Evolutionary conservation across 1,140 invertebrate species (phyloP), one percentile per base, ranked within the genome.

Genomic region (Physella acuta): DNA sequence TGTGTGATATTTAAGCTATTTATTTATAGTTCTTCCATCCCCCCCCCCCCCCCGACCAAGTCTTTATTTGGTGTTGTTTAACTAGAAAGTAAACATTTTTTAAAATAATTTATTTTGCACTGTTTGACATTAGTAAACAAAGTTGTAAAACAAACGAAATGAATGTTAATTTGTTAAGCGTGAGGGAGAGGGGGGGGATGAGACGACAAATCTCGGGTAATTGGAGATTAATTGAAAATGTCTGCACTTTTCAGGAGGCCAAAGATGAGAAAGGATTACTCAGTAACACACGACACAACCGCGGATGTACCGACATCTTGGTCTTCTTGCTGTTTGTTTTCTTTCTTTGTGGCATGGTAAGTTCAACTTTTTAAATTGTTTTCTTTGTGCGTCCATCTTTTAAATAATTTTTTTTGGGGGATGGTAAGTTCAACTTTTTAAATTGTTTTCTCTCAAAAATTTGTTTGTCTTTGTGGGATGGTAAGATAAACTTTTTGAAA

Each of bases 311-410:
- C 2, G 94, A 97, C 87, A 88, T 94, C 20, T 87, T 93, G 70
- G 94, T 92, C 89, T 88, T 95, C 28, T 87, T 90, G 75, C 83
- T 94, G 73, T 96, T 93, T 81, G 88, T 94, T 67, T 79, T 91
- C 55, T 95, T 95, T 86, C 94, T 92, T 90, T 90, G 90, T 81
- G 86, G 94, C 72, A 92, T 97, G 93, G 94, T 95, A 88, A 88
- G 86, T 75, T 31, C 31, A 4, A 28, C 24, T 30, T 30, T n/a
- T n/a, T n/a, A n/a, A n/a, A n/a, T n/a, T n/a, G n/a, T n/a, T 49
- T n/a, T 14, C n/a, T 11, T n/a, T 14, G 11, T n/a, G n/a, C 11
- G 11, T 49, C 11, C 44, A 49, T 11, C 44, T 49, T 49, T n/a
- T 49, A n/a, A 11, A 49, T 49, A 49, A 49, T 49, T 49, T 49